These are phyloP conservation scores for Pycnonotus jocosus DNA, from an alignment of 2,113 vertebrate genomes.

Conservation along the genomic window DNA sequence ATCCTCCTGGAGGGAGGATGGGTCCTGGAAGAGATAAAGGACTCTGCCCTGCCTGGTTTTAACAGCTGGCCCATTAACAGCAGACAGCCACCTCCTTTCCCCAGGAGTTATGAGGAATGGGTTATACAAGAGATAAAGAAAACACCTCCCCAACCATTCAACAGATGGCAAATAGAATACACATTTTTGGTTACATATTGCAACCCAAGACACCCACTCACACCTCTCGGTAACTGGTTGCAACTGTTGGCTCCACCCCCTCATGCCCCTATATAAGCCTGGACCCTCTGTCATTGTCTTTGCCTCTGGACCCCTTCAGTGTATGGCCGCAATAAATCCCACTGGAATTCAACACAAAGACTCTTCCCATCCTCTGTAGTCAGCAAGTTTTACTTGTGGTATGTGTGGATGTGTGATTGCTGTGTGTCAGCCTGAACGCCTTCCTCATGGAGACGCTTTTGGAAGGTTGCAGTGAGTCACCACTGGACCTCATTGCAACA, in stretches of 20 bases:
- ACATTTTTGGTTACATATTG: too few relatives aligned
- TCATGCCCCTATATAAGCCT: not conserved
- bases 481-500: not conserved
- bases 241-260: not conserved
- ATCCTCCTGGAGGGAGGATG: too few relatives aligned
- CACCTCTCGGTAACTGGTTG: not conserved
- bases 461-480: not conserved
- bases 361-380: not conserved
- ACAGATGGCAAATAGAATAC: too few relatives aligned
- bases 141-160: too few relatives aligned
- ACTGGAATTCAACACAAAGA: not conserved
- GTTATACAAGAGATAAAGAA: too few relatives aligned
- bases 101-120: too few relatives aligned
- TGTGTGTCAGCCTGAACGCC: not conserved
- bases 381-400: not conserved
- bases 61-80: too few relatives aligned
- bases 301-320: not conserved
- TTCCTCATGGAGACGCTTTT: not conserved
- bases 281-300: not conserved
- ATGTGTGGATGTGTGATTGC: not conserved
- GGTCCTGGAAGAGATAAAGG: too few relatives aligned
- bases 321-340: not conserved
- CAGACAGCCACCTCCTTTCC: too few relatives aligned
- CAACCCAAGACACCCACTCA: too few relatives aligned
- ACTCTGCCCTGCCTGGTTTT: too few relatives aligned